Conservation (phyloP, 2,888 invertebrate genomes). For the Drosophila dives region DNA sequence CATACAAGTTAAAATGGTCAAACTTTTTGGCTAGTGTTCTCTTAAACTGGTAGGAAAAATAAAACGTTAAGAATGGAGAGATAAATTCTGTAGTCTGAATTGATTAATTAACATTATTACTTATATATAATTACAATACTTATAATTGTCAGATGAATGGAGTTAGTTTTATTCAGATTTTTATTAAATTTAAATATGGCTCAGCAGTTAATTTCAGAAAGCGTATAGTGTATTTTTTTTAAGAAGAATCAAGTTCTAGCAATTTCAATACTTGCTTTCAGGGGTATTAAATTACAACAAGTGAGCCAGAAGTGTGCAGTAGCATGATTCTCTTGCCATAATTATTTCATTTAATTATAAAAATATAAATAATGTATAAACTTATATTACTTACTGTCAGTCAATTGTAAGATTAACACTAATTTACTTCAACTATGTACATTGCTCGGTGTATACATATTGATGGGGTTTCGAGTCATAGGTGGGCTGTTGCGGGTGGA, state of each 20-base stretch:
- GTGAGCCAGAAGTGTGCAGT: neutral
- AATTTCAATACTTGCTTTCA: neutral
- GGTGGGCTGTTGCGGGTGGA: too few relatives aligned
- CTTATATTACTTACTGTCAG: neutral
- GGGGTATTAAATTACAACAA: neutral
- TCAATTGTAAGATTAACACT: neutral
- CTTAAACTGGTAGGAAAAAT: too few relatives aligned
- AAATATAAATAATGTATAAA: too few relatives aligned
- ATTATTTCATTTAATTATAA: neutral
- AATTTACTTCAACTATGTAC: neutral
- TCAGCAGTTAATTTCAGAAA: neutral
- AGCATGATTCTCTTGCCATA: neutral
- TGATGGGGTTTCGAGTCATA: too few relatives aligned
- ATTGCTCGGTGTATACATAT: too few relatives aligned
- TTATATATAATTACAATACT: too few relatives aligned
- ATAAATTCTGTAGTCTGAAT: too few relatives aligned
- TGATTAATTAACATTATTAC: too few relatives aligned
- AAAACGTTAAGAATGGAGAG: too few relatives aligned
- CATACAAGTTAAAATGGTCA: neutral
- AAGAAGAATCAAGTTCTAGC: neutral
- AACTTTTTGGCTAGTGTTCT: too few relatives aligned
- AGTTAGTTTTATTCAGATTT: neutral
- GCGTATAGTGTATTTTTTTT: neutral
- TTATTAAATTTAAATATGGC: neutral
- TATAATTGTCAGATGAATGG: too few relatives aligned